Evolutionary conservation across 2,888 invertebrate species (phyloP), one percentile per base, ranked within the genome.

Genomic region (Brachylomia viminalis): DNA sequence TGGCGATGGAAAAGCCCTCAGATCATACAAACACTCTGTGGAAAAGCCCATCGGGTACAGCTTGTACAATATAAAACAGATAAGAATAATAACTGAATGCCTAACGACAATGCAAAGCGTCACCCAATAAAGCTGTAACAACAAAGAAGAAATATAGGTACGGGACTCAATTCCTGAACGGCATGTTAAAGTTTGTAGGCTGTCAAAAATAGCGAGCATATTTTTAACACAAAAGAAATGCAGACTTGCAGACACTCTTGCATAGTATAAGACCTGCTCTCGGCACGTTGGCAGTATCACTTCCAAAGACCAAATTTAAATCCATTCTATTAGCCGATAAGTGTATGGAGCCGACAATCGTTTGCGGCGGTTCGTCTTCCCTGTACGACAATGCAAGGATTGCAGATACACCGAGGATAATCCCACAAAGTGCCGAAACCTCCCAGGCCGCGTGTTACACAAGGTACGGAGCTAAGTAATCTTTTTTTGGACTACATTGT

Each of bases 351-450:
- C 85, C 83, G 86, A 78, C 85, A 79, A 74, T 77, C 66, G 73
- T 66, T 79, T 86, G 80, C 67, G 80, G 80, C 83, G 86, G 79
- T 38, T 27, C 59, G 64, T 79, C 83, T 74, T 52, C 68, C 66
- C 10, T 20, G 30, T 15, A 45, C 80, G 78, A 89, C 90, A 91
- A 92, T 89, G 72, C 89, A 74, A 74, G 83, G 82, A 72, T 89
- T 80, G 87, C 86, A 85, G 84, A 87, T 87, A 90, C 85, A 73
- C 70, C 75, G 38, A 30, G 90, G 94, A 93, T 94, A 87, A 94
- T 94, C 94, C 93, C 77, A 85, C 94, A 94, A 94, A 93, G 93
- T 59, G 87, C 92, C 92, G 92, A 91, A 91, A 93, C 94, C 94
- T 92, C 94, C 94, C 94, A 94, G 84, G 91, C 82, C 74, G 92